Conservation (phyloP, 2,797 vertebrate species). For the Hafferia zeledoni region DNA sequence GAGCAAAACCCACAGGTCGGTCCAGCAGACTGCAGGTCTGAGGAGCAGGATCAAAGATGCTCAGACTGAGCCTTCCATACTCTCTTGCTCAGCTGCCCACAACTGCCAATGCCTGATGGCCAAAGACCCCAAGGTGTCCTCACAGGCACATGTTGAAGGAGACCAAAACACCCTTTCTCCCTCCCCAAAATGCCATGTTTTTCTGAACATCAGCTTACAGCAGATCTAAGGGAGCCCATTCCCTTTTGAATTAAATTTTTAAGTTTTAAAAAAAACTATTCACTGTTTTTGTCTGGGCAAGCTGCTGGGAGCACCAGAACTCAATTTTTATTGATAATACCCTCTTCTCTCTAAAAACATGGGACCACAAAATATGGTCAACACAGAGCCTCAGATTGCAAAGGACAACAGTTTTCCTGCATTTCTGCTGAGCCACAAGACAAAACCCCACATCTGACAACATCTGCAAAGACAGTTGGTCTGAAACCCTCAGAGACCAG, state of each 20-base stretch:
- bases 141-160: neutral
- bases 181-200: accelerated
- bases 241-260: neutral
- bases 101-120: neutral
- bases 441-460: neutral
- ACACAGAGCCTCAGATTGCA: neutral
- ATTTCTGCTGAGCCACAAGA: neutral
- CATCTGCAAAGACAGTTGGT: neutral
- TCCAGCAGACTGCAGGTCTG: neutral
- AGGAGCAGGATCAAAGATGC: neutral
- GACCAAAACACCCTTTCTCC: neutral
- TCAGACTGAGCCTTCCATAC: neutral
- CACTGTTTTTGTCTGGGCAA: neutral
- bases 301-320: neutral
- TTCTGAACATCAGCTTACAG: neutral
- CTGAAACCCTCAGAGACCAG: neutral
- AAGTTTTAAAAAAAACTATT: neutral
- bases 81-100: neutral
- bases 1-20: accelerated
- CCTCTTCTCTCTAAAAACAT: neutral
- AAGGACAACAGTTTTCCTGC: neutral
- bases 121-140: accelerated
- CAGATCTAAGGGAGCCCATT: neutral
- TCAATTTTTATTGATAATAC: conserved; percentile 20
- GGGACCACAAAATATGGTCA: accelerated